Evolutionary conservation across 2,113 vertebrate genomes (phyloP).

Genomic region (Colistium nudipinnis): DNA sequence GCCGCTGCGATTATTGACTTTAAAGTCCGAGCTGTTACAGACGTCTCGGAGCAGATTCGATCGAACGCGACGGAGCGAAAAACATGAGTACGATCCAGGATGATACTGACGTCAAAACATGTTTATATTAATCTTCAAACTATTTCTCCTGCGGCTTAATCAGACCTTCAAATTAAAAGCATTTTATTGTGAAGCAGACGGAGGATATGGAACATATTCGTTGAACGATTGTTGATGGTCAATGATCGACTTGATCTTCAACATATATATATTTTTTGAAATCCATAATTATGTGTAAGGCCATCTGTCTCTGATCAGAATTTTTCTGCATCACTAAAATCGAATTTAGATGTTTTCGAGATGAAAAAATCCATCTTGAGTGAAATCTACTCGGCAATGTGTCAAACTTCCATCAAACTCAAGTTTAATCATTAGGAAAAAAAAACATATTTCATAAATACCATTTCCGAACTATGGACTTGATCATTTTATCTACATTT

Average conservation of each 20-base stretch:
- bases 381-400: neutral
- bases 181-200: neutral
- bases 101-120: neutral
- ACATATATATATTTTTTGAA: no score
- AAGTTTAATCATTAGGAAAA: no score
- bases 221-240: neutral
- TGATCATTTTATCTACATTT: neutral
- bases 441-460: no score
- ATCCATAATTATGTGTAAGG: neutral
- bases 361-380: neutral
- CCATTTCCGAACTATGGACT: neutral
- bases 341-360: no score
- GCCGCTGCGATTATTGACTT: constrained; percentile 18
- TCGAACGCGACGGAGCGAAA: neutral
- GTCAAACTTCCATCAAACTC: neutral
- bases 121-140: neutral
- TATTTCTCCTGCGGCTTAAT: neutral
- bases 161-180: neutral
- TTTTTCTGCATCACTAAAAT: no score
- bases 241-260: neutral
- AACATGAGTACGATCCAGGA: neutral
- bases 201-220: neutral
- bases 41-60: neutral
- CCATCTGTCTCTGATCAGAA: no score
- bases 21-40: neutral